phyloP scores from a whole-genome alignment of 2,888 invertebrate genomes.

The Conus canariensis region DNA sequence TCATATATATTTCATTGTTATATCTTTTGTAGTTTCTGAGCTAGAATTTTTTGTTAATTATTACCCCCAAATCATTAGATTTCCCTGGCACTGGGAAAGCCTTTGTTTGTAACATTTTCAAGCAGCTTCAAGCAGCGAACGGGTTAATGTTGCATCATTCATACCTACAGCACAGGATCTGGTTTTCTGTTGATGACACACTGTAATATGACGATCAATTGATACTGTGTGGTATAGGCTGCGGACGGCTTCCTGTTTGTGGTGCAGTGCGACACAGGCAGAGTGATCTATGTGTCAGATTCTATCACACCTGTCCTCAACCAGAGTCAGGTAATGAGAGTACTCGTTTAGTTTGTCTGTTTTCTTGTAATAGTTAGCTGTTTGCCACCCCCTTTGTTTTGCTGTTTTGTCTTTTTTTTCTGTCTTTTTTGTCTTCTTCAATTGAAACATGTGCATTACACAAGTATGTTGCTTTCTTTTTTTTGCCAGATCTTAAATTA shows the following conservation, averaged over 20 bases:
- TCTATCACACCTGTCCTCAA: conserved; percentile 98
- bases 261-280: conserved; percentile 97
- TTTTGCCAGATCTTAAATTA: too few relatives aligned
- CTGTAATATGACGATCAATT: too few relatives aligned
- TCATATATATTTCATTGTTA: too few relatives aligned
- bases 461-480: too few relatives aligned
- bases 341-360: conserved; percentile 74
- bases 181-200: background rate
- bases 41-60: too few relatives aligned
- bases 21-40: too few relatives aligned
- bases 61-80: too few relatives aligned
- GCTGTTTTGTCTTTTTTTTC: background rate
- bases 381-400: background rate
- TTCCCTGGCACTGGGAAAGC: too few relatives aligned
- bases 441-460: background rate
- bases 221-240: conserved; percentile 81
- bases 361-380: background rate
- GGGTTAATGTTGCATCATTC: background rate
- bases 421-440: background rate
- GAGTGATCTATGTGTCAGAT: conserved; percentile 98
- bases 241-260: conserved; percentile 99
- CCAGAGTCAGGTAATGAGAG: conserved; percentile 88
- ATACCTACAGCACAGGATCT: background rate
- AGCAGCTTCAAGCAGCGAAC: too few relatives aligned
- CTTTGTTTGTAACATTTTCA: too few relatives aligned